These are phyloP conservation scores for Zaprionus lineosus DNA, from an alignment of 2,888 invertebrate species.

Conservation along the genomic window DNA sequence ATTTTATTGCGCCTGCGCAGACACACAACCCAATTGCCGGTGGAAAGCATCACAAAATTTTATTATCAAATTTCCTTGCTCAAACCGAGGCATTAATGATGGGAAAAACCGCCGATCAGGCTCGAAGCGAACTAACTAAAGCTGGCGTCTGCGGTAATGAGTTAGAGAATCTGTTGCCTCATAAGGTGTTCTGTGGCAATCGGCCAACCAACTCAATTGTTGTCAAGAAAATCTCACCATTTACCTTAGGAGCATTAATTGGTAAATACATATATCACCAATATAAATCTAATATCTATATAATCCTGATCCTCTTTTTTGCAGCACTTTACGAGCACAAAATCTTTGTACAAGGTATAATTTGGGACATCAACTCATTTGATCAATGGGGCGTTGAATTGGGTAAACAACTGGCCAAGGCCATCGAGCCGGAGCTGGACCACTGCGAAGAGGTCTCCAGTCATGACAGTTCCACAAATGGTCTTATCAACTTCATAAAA, in stretches of 20 bases:
- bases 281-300: constrained; percentile 2
- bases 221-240: constrained; percentile 95
- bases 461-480: constrained; percentile 98
- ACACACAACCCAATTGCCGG: constrained; percentile 93
- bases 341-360: constrained; percentile 98
- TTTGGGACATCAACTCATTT: constrained; percentile 99
- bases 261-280: constrained; percentile 85
- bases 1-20: constrained; percentile 96
- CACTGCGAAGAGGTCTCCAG: constrained; percentile 86
- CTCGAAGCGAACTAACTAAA: constrained; percentile 90
- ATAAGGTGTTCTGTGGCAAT: constrained; percentile 98
- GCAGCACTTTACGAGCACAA: constrained; percentile 98
- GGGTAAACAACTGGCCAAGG: constrained; percentile 98
- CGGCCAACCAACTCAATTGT: constrained; percentile 98
- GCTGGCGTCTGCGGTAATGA: constrained; percentile 90
- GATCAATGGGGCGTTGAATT: constrained; percentile 99
- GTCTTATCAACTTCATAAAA: constrained; percentile 97
- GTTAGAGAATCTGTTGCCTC: constrained; percentile 92
- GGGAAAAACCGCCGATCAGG: constrained; percentile 85
- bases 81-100: constrained; percentile 99
- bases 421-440: constrained; percentile 96
- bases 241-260: constrained; percentile 95
- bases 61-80: constrained; percentile 98
- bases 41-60: constrained; percentile 95
- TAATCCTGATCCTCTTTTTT: too few relatives aligned